Base-by-base conservation (phyloP, 2,113 vertebrate genomes). In the Engystomops pustulosus region DNA sequence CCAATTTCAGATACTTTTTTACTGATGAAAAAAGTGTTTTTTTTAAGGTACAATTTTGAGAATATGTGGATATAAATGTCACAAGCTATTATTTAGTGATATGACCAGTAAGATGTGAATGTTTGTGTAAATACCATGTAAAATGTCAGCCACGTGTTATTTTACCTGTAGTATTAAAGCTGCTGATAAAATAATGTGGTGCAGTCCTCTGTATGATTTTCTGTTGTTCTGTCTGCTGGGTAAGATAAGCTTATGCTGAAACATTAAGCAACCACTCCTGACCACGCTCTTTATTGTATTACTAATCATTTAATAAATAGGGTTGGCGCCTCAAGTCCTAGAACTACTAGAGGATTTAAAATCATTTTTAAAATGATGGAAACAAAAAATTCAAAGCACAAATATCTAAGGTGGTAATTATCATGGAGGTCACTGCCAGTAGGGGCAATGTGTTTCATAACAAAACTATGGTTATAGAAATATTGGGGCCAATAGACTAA, bases 271-370 rank as follows among this genome's bases (percentile, higher is more conserved):
- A 53, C 8, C 72, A 34, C 32, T 76, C 30, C 25, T 53, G 47
- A 53, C 51, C 34, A 36, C 47, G 53, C 27, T 11, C 25, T 75
- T 75, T 53, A 53, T 76, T 53, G 51, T 49, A 76, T 76, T 76
- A 75, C 71, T 53, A 76, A 36, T 76, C 72, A 76, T 76, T 76
- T 36, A 76, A 53, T n/a, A n/a, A n/a, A n/a, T n/a, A n/a, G n/a
- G n/a, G n/a, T n/a, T n/a, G n/a, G n/a, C n/a, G n/a, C n/a, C n/a
- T n/a, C n/a, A n/a, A 75, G 71, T 32, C 44, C 44, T 51, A 75
- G 20, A 75, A 75, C 70, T 75, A 45, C 45, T 7, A 8, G 3
- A 30, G 20, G 25, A 75, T 34, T 51, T 51, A 51, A 51, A 51
- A 27, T 25, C 49, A 51, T 75, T 51, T 34, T 34, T 38, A 20